phyloP scores from a whole-genome alignment of 2,113 vertebrate species.

The Promerops cafer region DNA sequence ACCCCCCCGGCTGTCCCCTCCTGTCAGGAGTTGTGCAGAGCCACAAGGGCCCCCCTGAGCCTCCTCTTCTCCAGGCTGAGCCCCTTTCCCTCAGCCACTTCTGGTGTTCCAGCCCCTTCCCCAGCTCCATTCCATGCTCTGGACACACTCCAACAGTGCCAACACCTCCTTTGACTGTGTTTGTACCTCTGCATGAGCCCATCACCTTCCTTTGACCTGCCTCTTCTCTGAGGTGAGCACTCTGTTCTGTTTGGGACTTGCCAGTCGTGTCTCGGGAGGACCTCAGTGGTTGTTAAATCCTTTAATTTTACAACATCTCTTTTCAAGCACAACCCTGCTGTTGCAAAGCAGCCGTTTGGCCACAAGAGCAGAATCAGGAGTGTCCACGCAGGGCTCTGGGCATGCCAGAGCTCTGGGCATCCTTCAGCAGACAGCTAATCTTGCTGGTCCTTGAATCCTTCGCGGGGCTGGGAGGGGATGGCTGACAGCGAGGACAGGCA shows the following conservation, averaged over 20 bases:
- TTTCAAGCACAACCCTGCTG: background rate
- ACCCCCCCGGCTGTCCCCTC: background rate
- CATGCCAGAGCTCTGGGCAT: background rate
- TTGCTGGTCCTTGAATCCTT: background rate
- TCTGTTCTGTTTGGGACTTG: background rate
- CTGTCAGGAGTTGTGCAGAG: background rate
- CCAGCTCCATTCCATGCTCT: rapidly evolving
- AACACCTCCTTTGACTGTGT: background rate
- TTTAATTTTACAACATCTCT: background rate
- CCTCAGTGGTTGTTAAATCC: background rate
- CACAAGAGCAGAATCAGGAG: background rate
- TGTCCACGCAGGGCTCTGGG: background rate
- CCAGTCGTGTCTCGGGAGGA: background rate
- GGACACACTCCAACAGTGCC: rapidly evolving
- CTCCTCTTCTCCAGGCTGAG: background rate
- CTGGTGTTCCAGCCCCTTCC: too few species aligned
- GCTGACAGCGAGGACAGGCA: background rate
- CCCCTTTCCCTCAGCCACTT: too few species aligned
- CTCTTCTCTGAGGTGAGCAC: background rate
- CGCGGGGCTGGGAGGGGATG: background rate
- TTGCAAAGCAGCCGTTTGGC: background rate
- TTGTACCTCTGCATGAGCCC: background rate
- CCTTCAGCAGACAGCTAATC: background rate
- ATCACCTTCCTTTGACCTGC: background rate
- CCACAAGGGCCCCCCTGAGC: background rate